These are phyloP conservation scores for Momotus momota DNA, from an alignment of 2,797 vertebrate species.

Conservation along the genomic window DNA sequence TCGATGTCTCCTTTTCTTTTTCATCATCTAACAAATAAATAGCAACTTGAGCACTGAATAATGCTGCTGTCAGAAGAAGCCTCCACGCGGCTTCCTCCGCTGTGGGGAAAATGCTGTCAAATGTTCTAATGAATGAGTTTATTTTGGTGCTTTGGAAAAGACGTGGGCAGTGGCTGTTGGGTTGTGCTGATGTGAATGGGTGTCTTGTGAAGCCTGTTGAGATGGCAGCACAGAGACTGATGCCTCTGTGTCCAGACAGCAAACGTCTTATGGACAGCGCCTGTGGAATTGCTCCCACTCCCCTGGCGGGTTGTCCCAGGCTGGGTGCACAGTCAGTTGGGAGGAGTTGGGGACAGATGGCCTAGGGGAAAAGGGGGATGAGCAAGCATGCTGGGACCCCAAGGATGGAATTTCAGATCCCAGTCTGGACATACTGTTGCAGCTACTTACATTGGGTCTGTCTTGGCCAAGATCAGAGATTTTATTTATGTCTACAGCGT, in stretches of 20 bases:
- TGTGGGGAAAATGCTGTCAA: background rate
- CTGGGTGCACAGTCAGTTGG: background rate
- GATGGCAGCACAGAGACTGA: background rate
- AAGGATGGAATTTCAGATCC: background rate
- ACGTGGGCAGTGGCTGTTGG: background rate
- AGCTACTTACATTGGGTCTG: background rate
- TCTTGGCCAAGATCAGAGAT: background rate
- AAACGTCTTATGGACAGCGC: background rate
- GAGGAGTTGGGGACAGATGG: background rate
- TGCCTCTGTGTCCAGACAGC: background rate
- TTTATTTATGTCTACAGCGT: background rate
- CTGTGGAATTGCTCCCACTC: background rate
- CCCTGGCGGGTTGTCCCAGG: rapidly evolving
- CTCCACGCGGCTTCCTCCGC: background rate
- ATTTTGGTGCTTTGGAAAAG: conserved; percentile 41
- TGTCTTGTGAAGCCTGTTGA: background rate
- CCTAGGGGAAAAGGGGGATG: background rate
- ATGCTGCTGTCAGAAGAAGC: conserved; percentile 30
- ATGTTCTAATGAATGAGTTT: conserved; percentile 11
- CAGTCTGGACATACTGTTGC: rapidly evolving
- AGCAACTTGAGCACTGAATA: background rate
- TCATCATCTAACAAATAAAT: conserved; percentile 1
- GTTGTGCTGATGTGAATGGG: conserved; percentile 6
- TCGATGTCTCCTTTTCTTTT: background rate
- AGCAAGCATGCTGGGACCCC: rapidly evolving